phyloP scores from a whole-genome alignment of 1,140 invertebrate genomes.

The Phthorimaea operculella region DNA sequence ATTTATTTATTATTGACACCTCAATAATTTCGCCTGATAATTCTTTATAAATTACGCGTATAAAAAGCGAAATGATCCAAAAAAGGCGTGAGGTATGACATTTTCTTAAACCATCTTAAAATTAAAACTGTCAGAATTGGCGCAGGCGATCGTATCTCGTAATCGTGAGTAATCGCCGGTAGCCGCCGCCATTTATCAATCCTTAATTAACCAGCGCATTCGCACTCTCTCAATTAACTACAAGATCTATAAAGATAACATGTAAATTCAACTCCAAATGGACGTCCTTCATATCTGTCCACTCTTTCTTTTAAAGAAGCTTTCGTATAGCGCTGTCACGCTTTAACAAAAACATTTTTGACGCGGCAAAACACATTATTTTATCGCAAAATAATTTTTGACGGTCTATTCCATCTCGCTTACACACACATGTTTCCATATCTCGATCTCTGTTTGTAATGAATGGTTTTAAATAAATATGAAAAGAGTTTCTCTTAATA shows the following conservation, averaged over 20 bases:
- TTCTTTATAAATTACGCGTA: neutral
- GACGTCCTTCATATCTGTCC: slow-evolving; percentile 28
- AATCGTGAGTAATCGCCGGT: slow-evolving; percentile 34
- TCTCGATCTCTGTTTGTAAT: slow-evolving; percentile 1
- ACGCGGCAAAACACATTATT: slow-evolving; percentile 7
- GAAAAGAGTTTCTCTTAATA: slow-evolving; percentile 9
- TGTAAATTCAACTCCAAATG: slow-evolving; percentile 33
- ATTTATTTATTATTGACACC: no score
- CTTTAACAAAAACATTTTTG: slow-evolving; percentile 13
- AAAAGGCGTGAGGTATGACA: no score
- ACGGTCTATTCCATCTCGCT: slow-evolving; percentile 19
- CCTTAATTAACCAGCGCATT: slow-evolving; percentile 39
- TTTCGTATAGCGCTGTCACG: slow-evolving; percentile 13
- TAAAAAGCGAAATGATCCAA: no score
- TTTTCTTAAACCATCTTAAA: neutral
- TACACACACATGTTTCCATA: slow-evolving; percentile 8
- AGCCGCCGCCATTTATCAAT: slow-evolving; percentile 46
- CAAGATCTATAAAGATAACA: slow-evolving; percentile 46
- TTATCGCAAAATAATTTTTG: slow-evolving; percentile 10
- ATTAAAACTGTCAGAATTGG: slow-evolving; percentile 4
- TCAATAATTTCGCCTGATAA: no score
- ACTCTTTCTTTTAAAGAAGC: slow-evolving; percentile 9
- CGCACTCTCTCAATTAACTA: slow-evolving; percentile 43
- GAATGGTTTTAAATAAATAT: slow-evolving; percentile 1
- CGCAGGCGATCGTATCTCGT: slow-evolving; percentile 29